Base-by-base conservation (phyloP, 2,888 invertebrate species). In the Apocheima hispidaria region DNA sequence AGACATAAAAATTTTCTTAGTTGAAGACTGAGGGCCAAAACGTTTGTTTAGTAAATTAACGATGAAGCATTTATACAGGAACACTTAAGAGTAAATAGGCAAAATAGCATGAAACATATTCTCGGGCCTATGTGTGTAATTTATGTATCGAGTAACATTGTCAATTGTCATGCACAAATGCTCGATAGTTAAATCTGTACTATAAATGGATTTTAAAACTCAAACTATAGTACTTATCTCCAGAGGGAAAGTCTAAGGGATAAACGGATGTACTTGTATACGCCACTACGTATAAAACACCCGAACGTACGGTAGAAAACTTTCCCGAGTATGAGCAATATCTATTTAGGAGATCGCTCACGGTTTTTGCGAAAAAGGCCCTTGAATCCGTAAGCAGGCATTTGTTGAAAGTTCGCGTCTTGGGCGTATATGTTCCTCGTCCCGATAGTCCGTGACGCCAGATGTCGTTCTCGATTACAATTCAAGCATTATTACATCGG, bases 341-440 rank as follows among this genome's bases (percentile, higher is more conserved):
- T 75, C 71, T 74, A 71, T 76, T 72, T 60, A 69, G 68, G 67
- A 70, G 68, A 79, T 72, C 70, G 68, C 71, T 70, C 71, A 64
- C 65, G 75, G 71, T 75, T 79, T 83, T 82, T 73, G 71, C 72
- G 72, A 71, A 73, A 76, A 78, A 74, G 69, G 73, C 76, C 73
- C 68, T 76, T 78, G 83, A 83, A 85, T 84, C 73, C 68, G 73
- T 83, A 82, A 83, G 79, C 75, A 79, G 81, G 72, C 75, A 74
- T 80, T 78, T 74, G 71, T 73, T 57, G 56, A 57, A 62, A 78
- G 73, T 77, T 72, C 59, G 58, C 72, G 68, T 72, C 68, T 58
- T 61, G 50, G 55, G 59, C 83, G 46, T 20, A 82, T 74, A 78
- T 82, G 82, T 74, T 76, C 70, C 74, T 56, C 62, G 65, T 66